These are phyloP conservation scores for Aethes cnicana DNA, from an alignment of 2,888 invertebrate species.

Conservation along the genomic window DNA sequence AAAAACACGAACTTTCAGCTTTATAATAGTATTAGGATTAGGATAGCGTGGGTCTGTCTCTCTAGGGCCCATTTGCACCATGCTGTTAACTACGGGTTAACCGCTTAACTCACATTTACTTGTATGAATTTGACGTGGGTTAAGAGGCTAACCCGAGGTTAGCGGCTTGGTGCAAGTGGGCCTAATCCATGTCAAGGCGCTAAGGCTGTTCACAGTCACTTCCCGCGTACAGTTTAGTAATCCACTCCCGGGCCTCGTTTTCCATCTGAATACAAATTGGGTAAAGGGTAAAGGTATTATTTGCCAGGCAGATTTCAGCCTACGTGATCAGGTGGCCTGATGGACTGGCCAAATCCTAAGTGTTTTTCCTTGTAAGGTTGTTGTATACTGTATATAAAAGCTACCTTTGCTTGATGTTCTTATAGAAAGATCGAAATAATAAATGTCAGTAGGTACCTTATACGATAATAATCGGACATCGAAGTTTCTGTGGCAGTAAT, in stretches of 20 bases:
- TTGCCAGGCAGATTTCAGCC: slow-evolving; percentile 68
- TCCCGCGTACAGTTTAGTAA: slow-evolving; percentile 61
- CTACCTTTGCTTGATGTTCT: slow-evolving; percentile 45
- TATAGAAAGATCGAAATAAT: slow-evolving; percentile 43
- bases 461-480: too few species aligned
- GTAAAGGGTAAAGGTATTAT: slow-evolving; percentile 66
- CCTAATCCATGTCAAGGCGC: slow-evolving; percentile 54
- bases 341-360: slow-evolving; percentile 53
- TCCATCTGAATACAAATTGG: slow-evolving; percentile 61
- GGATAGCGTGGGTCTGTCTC: too few species aligned
- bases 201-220: slow-evolving; percentile 63
- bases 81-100: too few species aligned
- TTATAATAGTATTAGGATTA: too few species aligned
- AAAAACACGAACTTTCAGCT: too few species aligned
- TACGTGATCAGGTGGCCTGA: slow-evolving; percentile 60
- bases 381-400: slow-evolving; percentile 33
- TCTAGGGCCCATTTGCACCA: too few species aligned
- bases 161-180: slow-evolving; percentile 31
- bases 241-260: slow-evolving; percentile 49
- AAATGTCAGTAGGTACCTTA: too few species aligned
- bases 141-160: too few species aligned
- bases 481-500: too few species aligned
- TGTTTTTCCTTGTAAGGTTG: slow-evolving; percentile 54
- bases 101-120: too few species aligned
- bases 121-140: slow-evolving; percentile 9